Evolutionary conservation across 2,888 invertebrate genomes (phyloP), one percentile per base, ranked within the genome.

Genomic region (Drosophila diplacantha): DNA sequence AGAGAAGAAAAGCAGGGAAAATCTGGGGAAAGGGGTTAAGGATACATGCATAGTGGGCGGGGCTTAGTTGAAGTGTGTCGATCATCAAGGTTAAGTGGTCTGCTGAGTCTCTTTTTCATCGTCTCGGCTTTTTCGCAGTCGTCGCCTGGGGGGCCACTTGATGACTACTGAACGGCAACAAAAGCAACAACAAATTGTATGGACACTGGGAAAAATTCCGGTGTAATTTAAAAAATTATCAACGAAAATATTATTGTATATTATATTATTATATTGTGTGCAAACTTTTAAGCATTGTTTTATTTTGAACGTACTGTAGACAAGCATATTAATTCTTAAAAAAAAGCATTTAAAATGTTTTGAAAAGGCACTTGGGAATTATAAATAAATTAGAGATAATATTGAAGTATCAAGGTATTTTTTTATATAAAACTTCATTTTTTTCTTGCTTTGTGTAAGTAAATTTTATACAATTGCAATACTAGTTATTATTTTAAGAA

Each of bases 11-110:
- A 14, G 46, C 18, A 31, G 9, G 14, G 12, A 46, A 46, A 46
- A 46, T 31, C 31, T 0, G 44, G 31, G 44, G 44, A 46, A 46
- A 31, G 18, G 31, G 50, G 46, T 7, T n/a, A n/a, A 26, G 35
- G 37, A 29, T 20, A 38, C 37, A 18, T 32, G 9, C 35, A 18
- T 20, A 20, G 32, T 26, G 58, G 58, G 43, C 37, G 58, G 41
- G 35, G 11, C 38, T 59, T 59, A 26, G 44, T 31, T 50, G 54
- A 39, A 51, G 57, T 50, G 50, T 51, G 63, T 16, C 60, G 80
- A 80, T 77, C 80, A 69, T 61, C 72, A 76, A 75, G 75, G 75
- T 69, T 73, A 71, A 75, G 71, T 66, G 52, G 72, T 57, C 72
- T 73, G 47, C 55, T 58, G 70, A 53, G 62, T 16, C 61, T 29